Evolutionary conservation across 2,888 invertebrate genomes (phyloP).

Genomic region (Acleris literana): DNA sequence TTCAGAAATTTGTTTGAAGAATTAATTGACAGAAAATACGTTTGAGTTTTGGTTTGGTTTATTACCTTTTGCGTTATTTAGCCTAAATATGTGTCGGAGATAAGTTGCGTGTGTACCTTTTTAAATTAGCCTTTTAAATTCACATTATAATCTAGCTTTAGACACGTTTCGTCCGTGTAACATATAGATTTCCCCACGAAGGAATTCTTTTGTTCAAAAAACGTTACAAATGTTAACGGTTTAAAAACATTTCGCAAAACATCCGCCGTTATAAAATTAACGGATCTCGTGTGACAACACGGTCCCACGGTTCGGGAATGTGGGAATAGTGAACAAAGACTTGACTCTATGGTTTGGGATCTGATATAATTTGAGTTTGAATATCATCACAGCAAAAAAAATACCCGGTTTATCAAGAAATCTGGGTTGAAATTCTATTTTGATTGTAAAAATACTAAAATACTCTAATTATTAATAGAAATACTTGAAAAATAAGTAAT

Average conservation of each 20-base stretch:
- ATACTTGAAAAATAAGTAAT: too few relatives aligned
- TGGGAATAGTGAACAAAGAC: slow-evolving; percentile 51
- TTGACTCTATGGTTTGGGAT: slow-evolving; percentile 31
- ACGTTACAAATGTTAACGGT: slow-evolving; percentile 3
- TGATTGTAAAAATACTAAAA: too few relatives aligned
- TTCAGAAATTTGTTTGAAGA: too few relatives aligned
- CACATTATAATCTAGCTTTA: neutral
- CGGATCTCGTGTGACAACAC: slow-evolving; percentile 38
- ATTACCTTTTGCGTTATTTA: too few relatives aligned
- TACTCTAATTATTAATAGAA: too few relatives aligned
- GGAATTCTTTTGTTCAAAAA: slow-evolving; percentile 12
- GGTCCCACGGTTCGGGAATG: slow-evolving; percentile 48
- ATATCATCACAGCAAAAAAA: slow-evolving; percentile 3
- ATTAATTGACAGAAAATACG: too few relatives aligned
- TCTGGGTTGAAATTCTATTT: too few relatives aligned
- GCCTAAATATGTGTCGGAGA: too few relatives aligned
- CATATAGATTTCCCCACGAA: slow-evolving; percentile 10
- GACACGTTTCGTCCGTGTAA: neutral
- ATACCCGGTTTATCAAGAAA: too few relatives aligned
- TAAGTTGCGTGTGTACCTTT: neutral
- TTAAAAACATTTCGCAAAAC: slow-evolving; percentile 22
- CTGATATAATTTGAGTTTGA: slow-evolving; percentile 20
- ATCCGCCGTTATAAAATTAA: slow-evolving; percentile 16
- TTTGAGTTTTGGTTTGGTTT: too few relatives aligned
- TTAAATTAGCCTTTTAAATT: neutral